Evolutionary conservation across 1,140 invertebrate species (phyloP).

Genomic region (Palaemon carinicauda): DNA sequence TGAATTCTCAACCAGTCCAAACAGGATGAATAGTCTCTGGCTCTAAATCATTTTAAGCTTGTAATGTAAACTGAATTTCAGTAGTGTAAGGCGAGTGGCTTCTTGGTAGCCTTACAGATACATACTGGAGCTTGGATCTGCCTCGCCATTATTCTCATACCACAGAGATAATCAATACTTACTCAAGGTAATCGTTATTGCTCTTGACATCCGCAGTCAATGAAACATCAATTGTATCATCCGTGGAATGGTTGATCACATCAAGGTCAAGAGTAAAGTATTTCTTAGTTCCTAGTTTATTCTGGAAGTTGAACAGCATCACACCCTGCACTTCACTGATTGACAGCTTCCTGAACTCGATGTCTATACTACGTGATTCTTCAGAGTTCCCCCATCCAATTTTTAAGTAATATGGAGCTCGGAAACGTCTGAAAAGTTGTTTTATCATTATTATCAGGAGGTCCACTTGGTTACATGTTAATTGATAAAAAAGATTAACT

Average conservation of each 20-base stretch:
- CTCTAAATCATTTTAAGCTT: no score
- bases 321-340: slow-evolving; percentile 24
- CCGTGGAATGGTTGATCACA: slow-evolving; percentile 26
- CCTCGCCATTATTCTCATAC: no score
- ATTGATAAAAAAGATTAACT: no score
- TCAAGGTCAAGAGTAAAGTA: slow-evolving; percentile 36
- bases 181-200: slow-evolving; percentile 50
- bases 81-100: no score
- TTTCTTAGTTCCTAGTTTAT: slow-evolving; percentile 4
- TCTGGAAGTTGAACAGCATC: not conserved
- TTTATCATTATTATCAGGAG: not conserved
- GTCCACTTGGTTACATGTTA: no score
- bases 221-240: slow-evolving; percentile 44
- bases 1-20: no score
- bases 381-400: slow-evolving; percentile 31
- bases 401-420: slow-evolving; percentile 15
- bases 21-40: no score
- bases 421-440: not conserved
- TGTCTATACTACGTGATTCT: slow-evolving; percentile 31
- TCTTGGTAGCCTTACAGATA: no score
- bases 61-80: no score
- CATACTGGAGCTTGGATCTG: no score
- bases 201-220: slow-evolving; percentile 36
- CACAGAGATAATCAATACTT: not conserved
- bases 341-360: slow-evolving; percentile 2